These are phyloP conservation scores for Otis tarda DNA, from an alignment of 2,113 vertebrate genomes.

Conservation along the genomic window DNA sequence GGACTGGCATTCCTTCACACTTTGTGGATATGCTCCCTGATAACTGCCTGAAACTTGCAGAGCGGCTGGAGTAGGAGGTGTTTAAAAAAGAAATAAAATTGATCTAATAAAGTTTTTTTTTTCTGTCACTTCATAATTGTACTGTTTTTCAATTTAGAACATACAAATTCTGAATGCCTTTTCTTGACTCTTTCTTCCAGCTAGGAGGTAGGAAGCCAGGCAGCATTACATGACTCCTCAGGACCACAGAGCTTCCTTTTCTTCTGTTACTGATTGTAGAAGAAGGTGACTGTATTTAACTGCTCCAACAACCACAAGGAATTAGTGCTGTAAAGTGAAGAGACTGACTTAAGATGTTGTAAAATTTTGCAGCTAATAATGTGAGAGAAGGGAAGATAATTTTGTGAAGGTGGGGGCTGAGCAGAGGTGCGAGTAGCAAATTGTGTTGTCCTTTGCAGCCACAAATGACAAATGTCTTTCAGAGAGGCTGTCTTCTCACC, in stretches of 20 bases:
- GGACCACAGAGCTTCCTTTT: background rate
- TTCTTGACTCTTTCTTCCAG: background rate
- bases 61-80: background rate
- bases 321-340: background rate
- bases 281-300: background rate
- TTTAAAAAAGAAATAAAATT: background rate
- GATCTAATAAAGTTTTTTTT: background rate
- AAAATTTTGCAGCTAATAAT: background rate
- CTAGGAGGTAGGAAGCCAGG: background rate
- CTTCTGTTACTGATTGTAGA: background rate
- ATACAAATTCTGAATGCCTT: background rate
- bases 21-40: rapidly evolving
- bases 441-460: background rate
- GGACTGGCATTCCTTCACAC: background rate
- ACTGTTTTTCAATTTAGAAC: background rate
- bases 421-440: background rate
- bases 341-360: background rate
- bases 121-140: background rate
- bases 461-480: background rate
- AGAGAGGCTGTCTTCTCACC: background rate
- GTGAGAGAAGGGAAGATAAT: background rate
- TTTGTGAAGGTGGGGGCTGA: background rate
- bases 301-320: background rate
- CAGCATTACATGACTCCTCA: no score
- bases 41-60: background rate